Evolutionary conservation across 2,888 invertebrate species (phyloP).

Genomic region (Eudasyphora cyanicolor): DNA sequence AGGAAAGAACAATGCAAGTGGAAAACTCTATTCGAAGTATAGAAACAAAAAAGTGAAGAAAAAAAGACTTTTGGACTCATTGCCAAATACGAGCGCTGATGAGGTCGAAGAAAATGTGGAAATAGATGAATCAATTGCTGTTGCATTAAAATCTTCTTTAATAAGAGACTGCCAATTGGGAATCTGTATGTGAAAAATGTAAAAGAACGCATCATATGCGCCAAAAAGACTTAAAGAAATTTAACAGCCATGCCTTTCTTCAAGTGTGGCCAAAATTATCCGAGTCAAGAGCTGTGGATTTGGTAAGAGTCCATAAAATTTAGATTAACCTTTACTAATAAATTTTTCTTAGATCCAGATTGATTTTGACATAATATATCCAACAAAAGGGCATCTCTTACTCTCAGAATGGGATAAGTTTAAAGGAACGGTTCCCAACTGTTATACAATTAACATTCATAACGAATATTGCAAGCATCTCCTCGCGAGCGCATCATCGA

Average conservation of each 20-base stretch:
- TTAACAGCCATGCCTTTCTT: constrained; percentile 16
- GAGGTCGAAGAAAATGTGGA: not conserved
- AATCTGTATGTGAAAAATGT: constrained; percentile 9
- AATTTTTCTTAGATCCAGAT: constrained; percentile 41
- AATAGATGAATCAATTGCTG: constrained; percentile 32
- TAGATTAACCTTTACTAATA: not conserved
- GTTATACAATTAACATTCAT: constrained; percentile 38
- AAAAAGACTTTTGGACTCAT: not conserved
- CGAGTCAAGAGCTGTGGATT: constrained; percentile 14
- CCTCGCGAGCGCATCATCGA: constrained; percentile 7
- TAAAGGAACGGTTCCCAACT: constrained; percentile 18
- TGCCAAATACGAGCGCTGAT: not conserved
- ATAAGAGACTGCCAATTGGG: constrained; percentile 4
- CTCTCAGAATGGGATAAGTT: constrained; percentile 46
- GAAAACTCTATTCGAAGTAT: constrained; percentile 17
- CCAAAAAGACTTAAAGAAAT: constrained; percentile 9
- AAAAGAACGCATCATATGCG: constrained; percentile 12
- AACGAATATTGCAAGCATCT: constrained; percentile 50
- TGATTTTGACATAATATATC: constrained; percentile 49
- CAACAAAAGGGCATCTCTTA: constrained; percentile 31
- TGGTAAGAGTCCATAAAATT: not conserved
- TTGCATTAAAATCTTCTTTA: constrained; percentile 10
- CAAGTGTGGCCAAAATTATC: constrained; percentile 23
- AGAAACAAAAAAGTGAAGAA: constrained; percentile 18
- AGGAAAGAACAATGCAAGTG: constrained; percentile 26